phyloP scores from a whole-genome alignment of 2,113 vertebrate genomes.

The Percopsis transmontana region DNA sequence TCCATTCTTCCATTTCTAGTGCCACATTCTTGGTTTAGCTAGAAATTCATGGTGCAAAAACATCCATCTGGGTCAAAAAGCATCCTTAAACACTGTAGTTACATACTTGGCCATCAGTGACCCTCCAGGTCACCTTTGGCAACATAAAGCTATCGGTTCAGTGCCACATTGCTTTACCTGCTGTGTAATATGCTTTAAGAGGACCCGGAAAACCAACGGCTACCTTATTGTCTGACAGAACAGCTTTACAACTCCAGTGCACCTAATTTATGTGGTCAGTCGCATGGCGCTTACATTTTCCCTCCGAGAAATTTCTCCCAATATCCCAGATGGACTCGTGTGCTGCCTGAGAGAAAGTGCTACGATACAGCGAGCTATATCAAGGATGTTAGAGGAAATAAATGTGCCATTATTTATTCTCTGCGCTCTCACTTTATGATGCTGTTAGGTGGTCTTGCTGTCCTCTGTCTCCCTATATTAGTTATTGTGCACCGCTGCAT shows the following conservation, averaged over 20 bases:
- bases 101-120: no score
- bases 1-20: no score
- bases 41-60: no score
- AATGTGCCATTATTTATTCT: slow-evolving; percentile 72
- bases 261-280: slow-evolving; percentile 50
- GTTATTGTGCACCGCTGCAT: slow-evolving; percentile 50
- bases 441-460: slow-evolving; percentile 60
- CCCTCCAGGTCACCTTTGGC: no score
- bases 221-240: slow-evolving; percentile 48
- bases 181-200: no score
- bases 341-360: slow-evolving; percentile 26
- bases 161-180: no score
- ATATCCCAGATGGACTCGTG: slow-evolving; percentile 49
- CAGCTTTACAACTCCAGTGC: slow-evolving; percentile 46
- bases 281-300: slow-evolving; percentile 46
- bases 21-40: no score
- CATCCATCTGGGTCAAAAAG: no score
- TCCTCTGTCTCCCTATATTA: slow-evolving; percentile 69
- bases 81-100: no score
- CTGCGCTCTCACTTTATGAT: slow-evolving; percentile 67
- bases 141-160: no score
- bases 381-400: slow-evolving; percentile 53
- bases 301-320: slow-evolving; percentile 22
- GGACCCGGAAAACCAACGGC: not conserved
- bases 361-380: slow-evolving; percentile 31